Percentiles rank a stretch among this genome's conserved stretches.
These are phyloP conservation scores for Hemiprocne comata DNA, from an alignment of 2,113 vertebrate genomes.

Conservation along the genomic window DNA sequence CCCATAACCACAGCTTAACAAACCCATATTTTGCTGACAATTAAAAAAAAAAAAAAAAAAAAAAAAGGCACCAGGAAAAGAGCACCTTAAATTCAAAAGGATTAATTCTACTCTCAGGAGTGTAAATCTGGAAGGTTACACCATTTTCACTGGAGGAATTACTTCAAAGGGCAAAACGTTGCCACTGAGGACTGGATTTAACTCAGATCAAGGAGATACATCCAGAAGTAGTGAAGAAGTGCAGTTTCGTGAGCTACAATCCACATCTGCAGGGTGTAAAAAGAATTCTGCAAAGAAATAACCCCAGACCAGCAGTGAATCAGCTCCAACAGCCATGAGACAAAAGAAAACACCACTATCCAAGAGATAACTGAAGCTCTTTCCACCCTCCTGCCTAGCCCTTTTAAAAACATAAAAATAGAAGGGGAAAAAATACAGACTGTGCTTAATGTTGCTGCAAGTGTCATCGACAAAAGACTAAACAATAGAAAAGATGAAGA, in stretches of 20 bases:
- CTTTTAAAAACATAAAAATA: neutral
- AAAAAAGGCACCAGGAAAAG: neutral
- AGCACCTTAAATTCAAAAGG: neutral
- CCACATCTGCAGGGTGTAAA: neutral
- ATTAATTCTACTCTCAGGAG: neutral
- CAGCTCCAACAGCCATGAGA: neutral
- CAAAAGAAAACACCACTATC: neutral
- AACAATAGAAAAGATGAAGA: neutral
- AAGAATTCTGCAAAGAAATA: neutral
- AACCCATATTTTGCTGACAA: neutral
- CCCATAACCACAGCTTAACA: neutral
- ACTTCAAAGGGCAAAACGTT: neutral
- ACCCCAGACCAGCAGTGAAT: neutral
- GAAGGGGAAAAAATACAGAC: rapidly evolving
- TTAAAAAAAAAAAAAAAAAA: neutral
- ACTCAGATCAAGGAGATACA: neutral
- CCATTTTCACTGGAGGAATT: neutral
- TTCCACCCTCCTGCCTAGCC: neutral
- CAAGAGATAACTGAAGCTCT: neutral
- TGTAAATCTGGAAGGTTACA: neutral
- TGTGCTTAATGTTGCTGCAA: neutral
- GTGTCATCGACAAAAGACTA: neutral
- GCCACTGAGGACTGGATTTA: neutral
- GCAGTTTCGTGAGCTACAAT: neutral
- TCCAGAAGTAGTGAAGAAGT: neutral